Base-by-base conservation (phyloP, 2,888 invertebrate genomes). In the Prosopocoilus inquinatus region DNA sequence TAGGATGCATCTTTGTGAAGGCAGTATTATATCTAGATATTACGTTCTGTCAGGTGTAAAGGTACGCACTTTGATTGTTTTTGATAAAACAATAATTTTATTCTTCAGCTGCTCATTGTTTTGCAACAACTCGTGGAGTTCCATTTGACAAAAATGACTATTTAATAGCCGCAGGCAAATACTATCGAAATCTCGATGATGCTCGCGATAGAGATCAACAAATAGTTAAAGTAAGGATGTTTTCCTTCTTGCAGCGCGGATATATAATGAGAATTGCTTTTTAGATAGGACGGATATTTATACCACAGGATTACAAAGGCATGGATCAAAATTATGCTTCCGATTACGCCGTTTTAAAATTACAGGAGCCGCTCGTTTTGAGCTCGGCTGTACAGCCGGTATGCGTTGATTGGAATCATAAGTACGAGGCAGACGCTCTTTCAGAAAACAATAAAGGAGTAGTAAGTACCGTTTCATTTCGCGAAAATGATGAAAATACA, bases 301-400 rank as follows among this genome's bases (percentile, higher is more conserved):
- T 28, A 28, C 20, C 20, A 7, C 15, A 9, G 5, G 54, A 61
- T 20, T 73, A 70, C 49, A 57, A 47, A 48, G 73, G 70, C n/a
- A 55, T 49, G 9, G 15, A 47, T n/a, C 65, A 63, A 5, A 60
- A 63, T 9, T 75, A 65, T 49, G 47, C 54, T 3, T 58, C 62
- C 8, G 78, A 78, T 61, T 70, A 77, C 38, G 75, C 75, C 0
- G 46, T 77, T 9, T 32, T 77, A 7, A 58, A 70, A n/a, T 54
- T 75, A 9, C 60, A 65, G 38, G 60, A 62, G 20, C 47, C 55
- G 9, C 68, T 78, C 39, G 55, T 48, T 9, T 68, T 73, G 36
- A 67, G 70, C 1, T 59, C 63, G 45, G 65, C 70, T 7, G 71
- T 76, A 3, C 71, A 70, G 53, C 73, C 75, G 12, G 70, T 76